Evolutionary conservation across 1,140 invertebrate genomes (phyloP).

Genomic region (Acromyrmex charruanus): DNA sequence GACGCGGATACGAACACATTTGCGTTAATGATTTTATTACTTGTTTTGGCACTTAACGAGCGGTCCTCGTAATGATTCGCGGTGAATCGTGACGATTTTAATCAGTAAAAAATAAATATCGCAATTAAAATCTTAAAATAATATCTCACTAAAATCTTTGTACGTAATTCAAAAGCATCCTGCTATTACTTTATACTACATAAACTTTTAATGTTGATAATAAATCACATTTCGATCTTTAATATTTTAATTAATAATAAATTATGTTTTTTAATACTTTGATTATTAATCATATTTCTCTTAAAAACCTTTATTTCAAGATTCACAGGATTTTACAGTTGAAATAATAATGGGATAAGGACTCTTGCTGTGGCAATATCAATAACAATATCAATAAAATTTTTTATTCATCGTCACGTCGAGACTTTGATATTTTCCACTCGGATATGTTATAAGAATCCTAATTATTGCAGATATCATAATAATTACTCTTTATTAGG

Average conservation of each 20-base stretch:
- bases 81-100: neutral
- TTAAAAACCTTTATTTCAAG: neutral
- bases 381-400: neutral
- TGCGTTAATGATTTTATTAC: constrained; percentile 51
- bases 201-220: neutral
- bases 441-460: neutral
- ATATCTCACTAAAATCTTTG: neutral
- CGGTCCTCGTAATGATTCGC: neutral
- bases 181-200: neutral
- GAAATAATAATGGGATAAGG: neutral
- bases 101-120: constrained; percentile 19
- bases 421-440: neutral
- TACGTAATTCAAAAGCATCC: neutral
- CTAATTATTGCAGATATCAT: neutral
- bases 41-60: constrained; percentile 45
- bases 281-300: neutral
- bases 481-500: constrained; percentile 35
- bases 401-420: neutral
- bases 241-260: neutral
- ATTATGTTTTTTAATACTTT: neutral
- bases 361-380: neutral
- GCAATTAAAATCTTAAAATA: neutral
- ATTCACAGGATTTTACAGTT: neutral
- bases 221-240: neutral
- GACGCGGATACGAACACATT: constrained; percentile 26